Conservation (phyloP, 1,140 invertebrate genomes). For the Sweltsa coloradensis region DNA sequence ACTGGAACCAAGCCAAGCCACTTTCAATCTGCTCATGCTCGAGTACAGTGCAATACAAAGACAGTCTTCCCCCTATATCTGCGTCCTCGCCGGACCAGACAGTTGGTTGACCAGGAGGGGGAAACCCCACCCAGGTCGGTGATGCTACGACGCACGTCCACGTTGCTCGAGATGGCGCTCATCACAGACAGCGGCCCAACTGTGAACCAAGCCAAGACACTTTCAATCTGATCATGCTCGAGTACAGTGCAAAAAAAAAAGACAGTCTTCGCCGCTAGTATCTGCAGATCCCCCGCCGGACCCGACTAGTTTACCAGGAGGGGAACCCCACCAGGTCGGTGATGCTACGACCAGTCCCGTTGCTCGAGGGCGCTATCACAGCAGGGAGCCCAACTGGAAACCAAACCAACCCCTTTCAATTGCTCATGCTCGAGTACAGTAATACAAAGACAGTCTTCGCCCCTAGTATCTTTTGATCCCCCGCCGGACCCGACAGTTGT, state of each 20-base stretch:
- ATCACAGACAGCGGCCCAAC: slow-evolving; percentile 73
- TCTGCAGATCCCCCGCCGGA: slow-evolving; percentile 66
- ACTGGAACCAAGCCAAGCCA: slow-evolving; percentile 37
- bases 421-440: no score
- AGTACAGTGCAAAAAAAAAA: no score
- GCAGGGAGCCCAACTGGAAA: no score
- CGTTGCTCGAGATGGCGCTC: slow-evolving; percentile 60
- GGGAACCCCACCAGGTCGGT: no score
- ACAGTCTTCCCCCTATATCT: slow-evolving; percentile 78
- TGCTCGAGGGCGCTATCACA: no score
- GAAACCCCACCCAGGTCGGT: slow-evolving; percentile 72
- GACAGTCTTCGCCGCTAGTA: slow-evolving; percentile 76
- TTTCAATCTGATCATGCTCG: no score
- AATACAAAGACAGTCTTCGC: slow-evolving; percentile 80
- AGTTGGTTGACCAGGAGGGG: slow-evolving; percentile 57
- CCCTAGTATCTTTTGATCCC: slow-evolving; percentile 70
- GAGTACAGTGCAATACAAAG: no score
- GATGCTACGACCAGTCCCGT: no score
- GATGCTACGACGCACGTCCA: slow-evolving; percentile 63
- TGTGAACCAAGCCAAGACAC: slow-evolving; percentile 35
- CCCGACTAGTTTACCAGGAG: slow-evolving; percentile 53
- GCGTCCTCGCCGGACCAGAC: slow-evolving; percentile 60
- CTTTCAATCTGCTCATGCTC: no score
- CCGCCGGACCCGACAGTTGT: slow-evolving; percentile 56
- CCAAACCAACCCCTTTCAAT: no score